phyloP scores from a whole-genome alignment of 2,888 invertebrate genomes.

The Nyleta sp. region DNA sequence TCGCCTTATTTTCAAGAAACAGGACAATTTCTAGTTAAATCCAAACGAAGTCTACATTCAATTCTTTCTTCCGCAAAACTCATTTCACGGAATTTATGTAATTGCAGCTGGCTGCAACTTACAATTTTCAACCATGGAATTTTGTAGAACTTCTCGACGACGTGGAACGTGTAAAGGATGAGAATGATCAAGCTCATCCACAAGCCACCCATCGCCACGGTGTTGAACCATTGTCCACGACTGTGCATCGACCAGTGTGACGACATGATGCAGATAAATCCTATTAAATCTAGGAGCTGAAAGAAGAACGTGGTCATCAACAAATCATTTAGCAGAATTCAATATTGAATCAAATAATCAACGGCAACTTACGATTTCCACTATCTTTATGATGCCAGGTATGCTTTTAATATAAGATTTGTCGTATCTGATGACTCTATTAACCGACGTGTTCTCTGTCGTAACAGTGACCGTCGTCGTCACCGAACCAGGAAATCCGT shows the following conservation, averaged over 20 bases:
- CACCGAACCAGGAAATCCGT: slow-evolving; percentile 89
- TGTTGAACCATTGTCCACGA: slow-evolving; percentile 89
- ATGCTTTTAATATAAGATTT: slow-evolving; percentile 87
- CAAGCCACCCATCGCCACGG: slow-evolving; percentile 92
- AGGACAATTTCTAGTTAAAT: too few species aligned
- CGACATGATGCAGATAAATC: slow-evolving; percentile 91
- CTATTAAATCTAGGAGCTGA: slow-evolving; percentile 88
- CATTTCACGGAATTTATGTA: not conserved
- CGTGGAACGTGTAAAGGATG: slow-evolving; percentile 91
- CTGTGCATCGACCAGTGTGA: slow-evolving; percentile 84
- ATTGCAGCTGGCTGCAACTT: too few species aligned
- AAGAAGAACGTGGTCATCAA: not conserved
- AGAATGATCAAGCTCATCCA: slow-evolving; percentile 93
- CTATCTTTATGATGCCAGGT: slow-evolving; percentile 90
- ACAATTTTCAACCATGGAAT: slow-evolving; percentile 94
- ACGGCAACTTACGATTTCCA: slow-evolving; percentile 87
- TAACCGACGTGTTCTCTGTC: slow-evolving; percentile 86
- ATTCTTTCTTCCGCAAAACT: too few species aligned
- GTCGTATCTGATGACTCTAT: slow-evolving; percentile 90
- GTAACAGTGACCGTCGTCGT: slow-evolving; percentile 86
- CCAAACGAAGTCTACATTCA: not conserved
- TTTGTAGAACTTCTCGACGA: slow-evolving; percentile 92
- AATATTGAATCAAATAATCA: not conserved
- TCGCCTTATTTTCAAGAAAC: too few species aligned
- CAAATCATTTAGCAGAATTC: too few species aligned